These are phyloP conservation scores for Dromius quadrimaculatus DNA, from an alignment of 2,888 invertebrate species.

Conservation along the genomic window DNA sequence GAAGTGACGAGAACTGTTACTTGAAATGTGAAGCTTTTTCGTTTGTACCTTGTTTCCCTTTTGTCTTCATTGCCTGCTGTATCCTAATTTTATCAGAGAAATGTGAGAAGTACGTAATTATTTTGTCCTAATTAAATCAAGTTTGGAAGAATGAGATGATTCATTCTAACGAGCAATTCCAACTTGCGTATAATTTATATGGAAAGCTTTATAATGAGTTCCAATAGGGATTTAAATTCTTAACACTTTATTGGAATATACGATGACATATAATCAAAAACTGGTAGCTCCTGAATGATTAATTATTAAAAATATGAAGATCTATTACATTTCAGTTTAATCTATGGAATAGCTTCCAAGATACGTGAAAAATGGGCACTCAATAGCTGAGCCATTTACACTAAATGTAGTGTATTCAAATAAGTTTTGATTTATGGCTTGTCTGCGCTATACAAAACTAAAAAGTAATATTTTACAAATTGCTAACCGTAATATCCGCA, in stretches of 20 bases:
- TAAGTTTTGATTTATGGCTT: constrained; percentile 28
- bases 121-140: constrained; percentile 7
- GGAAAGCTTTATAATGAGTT: too few relatives aligned
- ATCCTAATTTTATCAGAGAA: neutral
- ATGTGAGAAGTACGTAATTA: constrained; percentile 11
- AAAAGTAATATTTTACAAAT: constrained; percentile 33
- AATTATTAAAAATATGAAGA: neutral
- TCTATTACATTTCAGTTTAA: constrained; percentile 5
- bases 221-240: too few relatives aligned
- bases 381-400: constrained; percentile 11
- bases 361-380: neutral
- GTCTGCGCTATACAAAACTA: constrained; percentile 16
- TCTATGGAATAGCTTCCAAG: neutral
- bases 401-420: constrained; percentile 19
- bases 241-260: too few relatives aligned
- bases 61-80: neutral
- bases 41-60: neutral
- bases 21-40: constrained; percentile 3
- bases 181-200: too few relatives aligned
- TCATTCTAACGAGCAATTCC: too few relatives aligned
- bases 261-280: too few relatives aligned
- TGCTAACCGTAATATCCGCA: constrained; percentile 14
- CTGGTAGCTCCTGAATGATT: too few relatives aligned
- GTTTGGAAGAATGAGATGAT: neutral
- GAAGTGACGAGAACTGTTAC: constrained; percentile 13